phyloP scores from a whole-genome alignment of 1,140 invertebrate genomes.

The Drosophila littoralis region DNA sequence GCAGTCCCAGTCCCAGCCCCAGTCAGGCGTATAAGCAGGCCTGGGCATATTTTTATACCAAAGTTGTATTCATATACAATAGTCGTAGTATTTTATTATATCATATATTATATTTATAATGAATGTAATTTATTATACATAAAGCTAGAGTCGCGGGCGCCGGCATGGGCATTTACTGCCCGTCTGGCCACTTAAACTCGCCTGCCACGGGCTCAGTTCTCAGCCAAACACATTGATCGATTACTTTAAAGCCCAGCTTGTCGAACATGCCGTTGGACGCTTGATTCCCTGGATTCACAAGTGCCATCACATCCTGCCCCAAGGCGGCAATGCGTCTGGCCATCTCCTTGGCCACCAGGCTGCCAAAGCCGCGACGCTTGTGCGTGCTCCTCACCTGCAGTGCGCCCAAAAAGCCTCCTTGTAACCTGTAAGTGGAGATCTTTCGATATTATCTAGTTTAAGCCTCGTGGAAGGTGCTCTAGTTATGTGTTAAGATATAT shows the following conservation, averaged over 20 bases:
- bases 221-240: conserved; percentile 71
- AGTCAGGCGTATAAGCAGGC: not conserved
- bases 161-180: conserved; percentile 39
- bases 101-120: conserved; percentile 13
- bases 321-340: conserved; percentile 66
- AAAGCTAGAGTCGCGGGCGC: not conserved
- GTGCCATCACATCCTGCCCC: conserved; percentile 77
- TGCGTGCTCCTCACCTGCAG: conserved; percentile 75
- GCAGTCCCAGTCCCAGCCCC: conserved; percentile 20
- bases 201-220: conserved; percentile 38
- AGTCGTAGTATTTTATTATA: conserved; percentile 61
- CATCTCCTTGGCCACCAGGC: conserved; percentile 71
- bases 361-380: conserved; percentile 80
- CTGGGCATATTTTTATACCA: conserved; percentile 73
- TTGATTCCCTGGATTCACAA: conserved; percentile 65
- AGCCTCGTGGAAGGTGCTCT: no score
- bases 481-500: no score
- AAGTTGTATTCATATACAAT: conserved; percentile 74
- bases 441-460: no score
- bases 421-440: conserved; percentile 31
- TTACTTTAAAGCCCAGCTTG: conserved; percentile 75
- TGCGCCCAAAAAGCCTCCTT: conserved; percentile 81
- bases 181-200: conserved; percentile 53
- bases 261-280: conserved; percentile 73
- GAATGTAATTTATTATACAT: conserved; percentile 8